A percentile compares a stretch with the other conserved stretches of the same genome.
Conservation (phyloP, 2,797 vertebrate genomes). For the Gymnothorax reevesii region DNA sequence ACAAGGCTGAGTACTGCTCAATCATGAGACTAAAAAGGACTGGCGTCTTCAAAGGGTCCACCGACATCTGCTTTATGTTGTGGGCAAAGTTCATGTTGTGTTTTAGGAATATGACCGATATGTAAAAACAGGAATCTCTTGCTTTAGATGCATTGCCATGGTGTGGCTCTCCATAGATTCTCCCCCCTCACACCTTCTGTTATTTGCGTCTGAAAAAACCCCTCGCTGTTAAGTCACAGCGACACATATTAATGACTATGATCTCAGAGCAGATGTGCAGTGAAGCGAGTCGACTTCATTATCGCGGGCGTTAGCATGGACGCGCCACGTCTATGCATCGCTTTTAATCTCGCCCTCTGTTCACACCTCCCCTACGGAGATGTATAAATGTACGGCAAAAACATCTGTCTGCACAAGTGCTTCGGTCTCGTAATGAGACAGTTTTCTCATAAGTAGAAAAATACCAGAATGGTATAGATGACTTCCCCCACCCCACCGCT, state of each 20-base stretch:
- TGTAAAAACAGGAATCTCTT: not conserved
- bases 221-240: not conserved
- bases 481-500: too few species aligned
- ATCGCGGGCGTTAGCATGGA: not conserved
- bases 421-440: too few species aligned
- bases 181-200: not conserved
- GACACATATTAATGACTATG: not conserved
- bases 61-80: not conserved
- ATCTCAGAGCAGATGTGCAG: not conserved
- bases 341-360: slow-evolving; percentile 42
- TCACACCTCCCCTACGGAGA: slow-evolving; percentile 45
- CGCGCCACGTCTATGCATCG: not conserved
- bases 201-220: not conserved
- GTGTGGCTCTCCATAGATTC: not conserved
- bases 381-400: not conserved
- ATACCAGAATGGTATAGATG: too few species aligned
- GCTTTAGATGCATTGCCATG: not conserved
- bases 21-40: not conserved
- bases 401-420: too few species aligned
- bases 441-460: too few species aligned
- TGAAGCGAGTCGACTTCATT: not conserved
- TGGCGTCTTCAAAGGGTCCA: not conserved
- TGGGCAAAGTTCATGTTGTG: not conserved
- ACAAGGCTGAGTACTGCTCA: too few species aligned
- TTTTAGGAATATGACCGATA: not conserved